Evolutionary conservation across 2,797 vertebrate species (phyloP).

Genomic region (Fistularia commersonii): DNA sequence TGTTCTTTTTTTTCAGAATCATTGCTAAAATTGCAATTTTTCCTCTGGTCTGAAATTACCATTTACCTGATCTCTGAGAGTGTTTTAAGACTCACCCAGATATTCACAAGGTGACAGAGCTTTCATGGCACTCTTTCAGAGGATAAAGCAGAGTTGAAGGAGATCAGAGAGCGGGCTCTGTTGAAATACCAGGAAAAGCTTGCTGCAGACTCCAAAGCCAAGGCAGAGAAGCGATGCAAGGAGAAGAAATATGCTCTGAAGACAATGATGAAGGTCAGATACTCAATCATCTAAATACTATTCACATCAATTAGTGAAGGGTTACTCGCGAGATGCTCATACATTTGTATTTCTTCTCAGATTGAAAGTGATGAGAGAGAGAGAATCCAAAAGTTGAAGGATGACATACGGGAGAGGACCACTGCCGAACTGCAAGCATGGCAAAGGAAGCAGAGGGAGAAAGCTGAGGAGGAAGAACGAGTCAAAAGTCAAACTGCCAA

Average conservation of each 20-base stretch:
- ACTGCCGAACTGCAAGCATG: constrained; percentile 80
- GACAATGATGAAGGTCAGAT: constrained; percentile 84
- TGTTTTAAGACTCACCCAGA: too few species aligned
- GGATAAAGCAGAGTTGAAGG: constrained; percentile 76
- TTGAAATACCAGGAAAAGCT: constrained; percentile 78
- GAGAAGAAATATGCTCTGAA: constrained; percentile 83
- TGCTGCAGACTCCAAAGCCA: constrained; percentile 68
- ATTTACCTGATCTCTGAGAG: too few species aligned
- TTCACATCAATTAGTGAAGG: background rate
- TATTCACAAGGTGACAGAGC: background rate
- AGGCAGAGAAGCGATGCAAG: constrained; percentile 67
- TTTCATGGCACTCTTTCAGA: constrained; percentile 61
- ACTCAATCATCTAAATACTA: background rate
- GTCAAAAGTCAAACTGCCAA: constrained; percentile 26
- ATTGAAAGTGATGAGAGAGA: constrained; percentile 84
- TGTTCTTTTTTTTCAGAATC: too few species aligned
- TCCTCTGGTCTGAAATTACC: too few species aligned
- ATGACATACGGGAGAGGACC: constrained; percentile 77
- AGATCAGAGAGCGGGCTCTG: constrained; percentile 80
- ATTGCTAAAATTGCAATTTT: too few species aligned
- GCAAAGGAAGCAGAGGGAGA: constrained; percentile 67
- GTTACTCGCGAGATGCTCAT: background rate
- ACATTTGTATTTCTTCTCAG: constrained; percentile 56
- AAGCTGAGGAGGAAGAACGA: constrained; percentile 39
- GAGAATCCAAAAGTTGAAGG: constrained; percentile 82